Base-by-base conservation (phyloP, 2,113 vertebrate genomes). In the Petrocephalus zakoni region DNA sequence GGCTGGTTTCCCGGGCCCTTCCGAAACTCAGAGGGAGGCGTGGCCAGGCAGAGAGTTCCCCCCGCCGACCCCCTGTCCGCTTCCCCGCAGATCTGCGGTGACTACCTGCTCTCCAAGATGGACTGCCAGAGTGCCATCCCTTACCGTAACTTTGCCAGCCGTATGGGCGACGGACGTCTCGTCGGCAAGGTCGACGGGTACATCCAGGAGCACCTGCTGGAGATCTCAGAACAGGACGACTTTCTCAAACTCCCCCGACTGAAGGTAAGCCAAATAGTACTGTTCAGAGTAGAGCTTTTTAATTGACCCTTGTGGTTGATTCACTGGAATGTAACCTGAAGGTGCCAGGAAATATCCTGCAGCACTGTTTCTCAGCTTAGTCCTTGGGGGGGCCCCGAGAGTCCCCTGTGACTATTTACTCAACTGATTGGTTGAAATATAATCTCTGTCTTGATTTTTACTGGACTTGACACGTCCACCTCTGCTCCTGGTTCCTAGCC, bases 201-300 rank as follows among this genome's bases (percentile, higher is more conserved):
- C 92, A 98, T 99, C 91, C 98, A 99, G 94, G 98, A 99, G 90
- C 96, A 99, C 92, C 96, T 99, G 53, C 93, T 99, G 93, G 94
- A 97, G 92, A 97, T 99, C 89, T 98, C 98, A 22, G 98, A 99
- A 93, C 98, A 99, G 92, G 98, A 99, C 34, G 97, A 99, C 92
- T 99, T 99, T 92, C 97, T 99, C 89, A 99, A 99, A 94, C 97
- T 99, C 88, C 98, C 98, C 90, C 96, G 98, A 56, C 95, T 99
- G 94, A 99, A 99, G 97, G 98, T 98, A 88, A 93, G 92, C 49
- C 6, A 21, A 19, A 25, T 21, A 8, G 10, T 61, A 4, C 5
- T 61, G 56, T 61, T 22, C 15, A 22, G 10, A 61, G 8, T 49
- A 8, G 47, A 49, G 47, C 53, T 55, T 55, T 55, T 2, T 19